A percentile compares a stretch with the other conserved stretches of the same genome.
phyloP scores from a whole-genome alignment of 35 echinoderm and acorn worm genomes.

The Ptychodera flava region DNA sequence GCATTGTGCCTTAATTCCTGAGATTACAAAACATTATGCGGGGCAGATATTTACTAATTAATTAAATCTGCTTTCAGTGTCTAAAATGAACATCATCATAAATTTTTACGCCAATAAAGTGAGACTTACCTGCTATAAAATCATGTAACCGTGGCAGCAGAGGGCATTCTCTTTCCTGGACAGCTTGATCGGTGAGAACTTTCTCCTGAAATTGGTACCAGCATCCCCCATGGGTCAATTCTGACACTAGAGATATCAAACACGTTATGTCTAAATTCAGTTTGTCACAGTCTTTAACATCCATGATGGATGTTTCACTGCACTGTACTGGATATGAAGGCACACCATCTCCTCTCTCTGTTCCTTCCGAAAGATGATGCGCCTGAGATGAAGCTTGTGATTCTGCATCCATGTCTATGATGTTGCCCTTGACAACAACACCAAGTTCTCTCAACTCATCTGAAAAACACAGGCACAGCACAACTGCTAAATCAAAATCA shows the following conservation, averaged over 20 bases:
- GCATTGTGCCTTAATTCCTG: neutral
- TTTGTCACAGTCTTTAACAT: neutral
- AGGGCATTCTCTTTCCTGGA: slow-evolving; percentile 54
- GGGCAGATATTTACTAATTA: neutral
- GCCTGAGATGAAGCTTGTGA: no score
- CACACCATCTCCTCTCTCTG: neutral
- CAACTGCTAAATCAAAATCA: no score
- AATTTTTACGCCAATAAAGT: neutral
- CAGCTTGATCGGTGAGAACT: slow-evolving; percentile 60
- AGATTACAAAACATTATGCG: neutral
- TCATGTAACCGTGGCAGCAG: slow-evolving; percentile 48
- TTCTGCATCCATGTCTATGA: slow-evolving; percentile 48
- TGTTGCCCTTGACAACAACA: slow-evolving; percentile 66
- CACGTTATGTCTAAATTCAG: slow-evolving; percentile 82
- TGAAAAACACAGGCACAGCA: slow-evolving; percentile 11
- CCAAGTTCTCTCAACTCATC: slow-evolving; percentile 71
- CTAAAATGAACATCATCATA: neutral
- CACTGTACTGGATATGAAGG: neutral
- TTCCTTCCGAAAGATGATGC: neutral
- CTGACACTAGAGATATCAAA: slow-evolving; percentile 75
- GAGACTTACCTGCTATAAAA: slow-evolving; percentile 47
- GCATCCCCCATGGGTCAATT: slow-evolving; percentile 76
- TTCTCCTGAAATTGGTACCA: slow-evolving; percentile 58
- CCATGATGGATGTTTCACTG: neutral
- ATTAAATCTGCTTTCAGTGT: neutral